Base-by-base conservation (phyloP, 2,113 vertebrate genomes). In the Epinephelus fuscoguttatus region DNA sequence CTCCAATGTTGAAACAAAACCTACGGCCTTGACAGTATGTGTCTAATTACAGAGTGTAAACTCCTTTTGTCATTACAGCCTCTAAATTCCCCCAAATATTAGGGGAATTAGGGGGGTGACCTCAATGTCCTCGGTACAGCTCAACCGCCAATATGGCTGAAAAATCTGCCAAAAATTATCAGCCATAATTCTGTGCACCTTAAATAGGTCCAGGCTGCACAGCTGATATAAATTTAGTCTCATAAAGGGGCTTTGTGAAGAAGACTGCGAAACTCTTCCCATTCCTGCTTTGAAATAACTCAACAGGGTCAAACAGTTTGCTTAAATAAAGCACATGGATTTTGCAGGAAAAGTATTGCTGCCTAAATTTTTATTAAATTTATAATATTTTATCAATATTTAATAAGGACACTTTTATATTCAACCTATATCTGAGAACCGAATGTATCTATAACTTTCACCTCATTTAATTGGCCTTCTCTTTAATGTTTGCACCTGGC, bases 281-380 rank as follows among this genome's bases (percentile, higher is more conserved):
- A 30, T 64, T 70, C 61, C n/a, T 40, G n/a, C 19, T 30, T 42
- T 72, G 19, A 83, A 85, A 70, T 60, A 53, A 74, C 8, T 27
- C 1, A 37, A 6, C 59, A 73, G 77, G n/a, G 50, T 75, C 56
- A 69, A 52, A 19, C 47, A 75, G 1, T 76, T 64, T 70, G 40
- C 27, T 47, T 63, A 70, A 66, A 25, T 45, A 17, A 75, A 78
- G 52, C 27, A 42, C 57, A 53, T 19, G 7, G 1, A 45, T 30
- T 56, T 64, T n/a, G 23, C 18, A 15, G 11, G 18, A 17, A 27
- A 75, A 60, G 13, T 18, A 30, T 19, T 27, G 9, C 4, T n/a
- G n/a, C 4, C 12, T 61, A 33, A 45, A 25, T 8, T 42, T 61
- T 71, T 50, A 47, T 27, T n/a, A n/a, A n/a, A n/a, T n/a, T n/a